These are phyloP conservation scores for Erithacus rubecula DNA, from an alignment of 2,797 vertebrate species.

Conservation along the genomic window DNA sequence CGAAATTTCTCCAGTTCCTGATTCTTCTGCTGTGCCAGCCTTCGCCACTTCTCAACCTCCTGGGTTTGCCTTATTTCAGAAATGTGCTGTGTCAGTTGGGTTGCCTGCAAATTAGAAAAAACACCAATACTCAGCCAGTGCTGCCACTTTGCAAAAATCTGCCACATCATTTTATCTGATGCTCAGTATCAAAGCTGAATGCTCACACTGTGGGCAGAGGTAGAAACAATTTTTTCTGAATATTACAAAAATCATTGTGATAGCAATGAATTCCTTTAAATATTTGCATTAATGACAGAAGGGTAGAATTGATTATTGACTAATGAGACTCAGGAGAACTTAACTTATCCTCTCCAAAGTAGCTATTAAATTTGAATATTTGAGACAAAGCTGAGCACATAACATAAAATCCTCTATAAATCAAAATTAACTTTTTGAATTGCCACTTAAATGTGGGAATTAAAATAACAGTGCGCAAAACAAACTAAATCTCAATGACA, in stretches of 20 bases:
- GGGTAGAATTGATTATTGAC: not conserved
- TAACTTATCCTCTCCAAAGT: not conserved
- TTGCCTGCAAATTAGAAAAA: conserved; percentile 74
- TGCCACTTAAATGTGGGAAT: not conserved
- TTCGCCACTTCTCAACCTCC: conserved; percentile 84
- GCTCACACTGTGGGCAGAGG: not conserved
- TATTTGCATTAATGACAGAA: not conserved
- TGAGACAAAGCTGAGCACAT: not conserved
- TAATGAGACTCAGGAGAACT: not conserved
- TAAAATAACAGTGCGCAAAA: not conserved
- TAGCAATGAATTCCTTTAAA: not conserved
- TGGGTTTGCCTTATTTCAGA: conserved; percentile 72
- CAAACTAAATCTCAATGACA: not conserved
- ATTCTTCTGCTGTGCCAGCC: conserved; percentile 82
- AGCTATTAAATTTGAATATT: not conserved
- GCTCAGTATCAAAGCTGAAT: not conserved
- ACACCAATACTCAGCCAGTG: accelerated
- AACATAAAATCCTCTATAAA: not conserved
- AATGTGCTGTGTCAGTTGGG: conserved; percentile 70
- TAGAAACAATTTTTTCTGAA: not conserved
- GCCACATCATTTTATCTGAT: not conserved
- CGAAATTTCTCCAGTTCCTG: conserved; percentile 88
- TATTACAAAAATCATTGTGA: not conserved
- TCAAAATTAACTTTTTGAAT: not conserved
- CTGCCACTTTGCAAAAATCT: not conserved